Base-by-base conservation (phyloP, 2,888 invertebrate genomes). In the Bhutanitis thaidina region DNA sequence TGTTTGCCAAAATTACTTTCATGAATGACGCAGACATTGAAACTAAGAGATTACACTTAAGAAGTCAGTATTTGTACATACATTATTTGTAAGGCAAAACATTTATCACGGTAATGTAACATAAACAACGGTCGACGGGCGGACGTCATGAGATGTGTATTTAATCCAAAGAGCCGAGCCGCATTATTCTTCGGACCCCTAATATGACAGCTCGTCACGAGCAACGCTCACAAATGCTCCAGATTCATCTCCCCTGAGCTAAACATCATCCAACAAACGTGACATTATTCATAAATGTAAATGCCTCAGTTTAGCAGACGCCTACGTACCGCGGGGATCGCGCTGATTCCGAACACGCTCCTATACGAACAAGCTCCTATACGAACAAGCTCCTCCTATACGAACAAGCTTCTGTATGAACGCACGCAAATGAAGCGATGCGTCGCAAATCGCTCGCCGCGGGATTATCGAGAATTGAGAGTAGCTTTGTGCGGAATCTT, bases 281-380 rank as follows among this genome's bases (percentile, higher is more conserved):
- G 29, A 46, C 38, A 20, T 27, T 27, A 36, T 29, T 46, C 38
- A 38, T 30, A 30, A 46, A 37, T 46, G 45, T 27, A 46, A 46
- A 46, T 38, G n/a, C 45, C 16, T 15, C 45, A 29, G 45, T 30
- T 46, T 38, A 46, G 30, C 37, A 38, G n/a, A 37, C 38, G 15
- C 37, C n/a, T 12, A 0, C 8, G 1, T 5, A 25, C 43, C 43
- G 7, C 7, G 14, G 38, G 37, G 38, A 46, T 12, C 15, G 10
- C 37, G 7, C 12, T 10, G 30, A 12, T 30, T 30, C 43, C 1
- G 41, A 15, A 15, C 43, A 43, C 12, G 34, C 34, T 10, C 41
- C 13, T 10, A 9, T 15, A n/a, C n/a, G n/a, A n/a, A n/a, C n/a
- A n/a, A n/a, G n/a, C n/a, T n/a, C n/a, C n/a, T n/a, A n/a, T n/a